Base-by-base conservation (phyloP, 2,888 invertebrate species). In the Hirtodrosophila trivittata region DNA sequence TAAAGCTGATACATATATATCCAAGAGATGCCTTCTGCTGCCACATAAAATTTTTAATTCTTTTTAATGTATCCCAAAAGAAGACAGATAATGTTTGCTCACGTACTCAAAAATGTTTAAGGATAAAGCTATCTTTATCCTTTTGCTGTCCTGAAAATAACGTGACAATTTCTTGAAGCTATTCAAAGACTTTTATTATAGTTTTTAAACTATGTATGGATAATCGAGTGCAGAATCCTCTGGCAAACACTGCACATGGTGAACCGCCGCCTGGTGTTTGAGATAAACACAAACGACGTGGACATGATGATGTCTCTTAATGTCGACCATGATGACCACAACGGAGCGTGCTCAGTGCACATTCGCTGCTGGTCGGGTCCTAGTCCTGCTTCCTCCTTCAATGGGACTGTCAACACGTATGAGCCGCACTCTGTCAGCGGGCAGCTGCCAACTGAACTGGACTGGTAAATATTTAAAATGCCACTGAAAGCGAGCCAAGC, bases 401-500 rank as follows among this genome's bases (percentile, higher is more conserved):
- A 73, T 60, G 50, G 43, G 54, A 66, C 41, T 65, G 68, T 75
- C 77, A 68, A 72, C 72, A 66, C 56, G 47, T 50, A 13, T 50
- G 41, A 13, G 28, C 13, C 51, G 42, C 33, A 26, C 14, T 33
- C 13, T n/a, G n/a, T n/a, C n/a, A n/a, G n/a, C n/a, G n/a, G n/a
- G n/a, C 45, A 38, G 25, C 37, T 18, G 7, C 7, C 45, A 30
- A 25, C 32, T 46, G 26, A 28, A 10, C 13, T 37, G 41, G 35
- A 43, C 57, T 82, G 52, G 33, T 85, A 72, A 80, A 80, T 85
- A 80, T 85, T 85, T 80, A 72, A 85, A 86, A 66, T 58, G 55
- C 64, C 65, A 60, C 52, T 59, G 37, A 46, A 64, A 55, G 37
- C 45, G 41, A 47, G 30, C 41, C 56, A 58, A 14, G 58, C 6